These are phyloP conservation scores for Sinocyclocheilus grahami DNA, from an alignment of 2,113 vertebrate genomes.

Conservation along the genomic window DNA sequence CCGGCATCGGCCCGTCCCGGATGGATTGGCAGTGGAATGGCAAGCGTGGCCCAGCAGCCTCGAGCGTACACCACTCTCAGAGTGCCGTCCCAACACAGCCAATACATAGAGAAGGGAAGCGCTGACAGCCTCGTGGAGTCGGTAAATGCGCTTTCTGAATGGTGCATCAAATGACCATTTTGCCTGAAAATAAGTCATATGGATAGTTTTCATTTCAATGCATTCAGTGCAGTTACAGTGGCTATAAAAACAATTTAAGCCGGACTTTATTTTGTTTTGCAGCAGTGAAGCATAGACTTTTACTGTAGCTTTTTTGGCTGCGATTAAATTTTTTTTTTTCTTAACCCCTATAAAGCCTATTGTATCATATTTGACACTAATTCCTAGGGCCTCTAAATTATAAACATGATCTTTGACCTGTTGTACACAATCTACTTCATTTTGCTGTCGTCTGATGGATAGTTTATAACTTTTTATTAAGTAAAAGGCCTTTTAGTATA, in stretches of 20 bases:
- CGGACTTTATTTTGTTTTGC: background rate
- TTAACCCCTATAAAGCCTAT: background rate
- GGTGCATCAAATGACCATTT: background rate
- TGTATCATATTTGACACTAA: no score
- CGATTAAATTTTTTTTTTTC: no score
- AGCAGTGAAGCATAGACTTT: background rate
- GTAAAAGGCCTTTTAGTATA: no score
- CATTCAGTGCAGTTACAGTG: background rate
- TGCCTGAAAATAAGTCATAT: background rate
- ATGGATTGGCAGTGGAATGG: conserved; percentile 59
- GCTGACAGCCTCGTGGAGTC: conserved; percentile 91
- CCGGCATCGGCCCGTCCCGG: conserved; percentile 57
- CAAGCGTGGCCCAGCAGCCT: conserved; percentile 63
- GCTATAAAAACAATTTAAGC: background rate
- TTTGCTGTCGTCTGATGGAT: no score
- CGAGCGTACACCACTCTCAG: conserved; percentile 79
- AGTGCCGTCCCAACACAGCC: conserved; percentile 76
- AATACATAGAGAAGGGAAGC: conserved; percentile 80
- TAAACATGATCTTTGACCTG: no score
- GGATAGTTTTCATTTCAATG: background rate
- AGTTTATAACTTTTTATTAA: no score
- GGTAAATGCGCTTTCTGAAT: conserved; percentile 68
- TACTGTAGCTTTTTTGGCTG: no score
- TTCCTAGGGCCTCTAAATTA: no score
- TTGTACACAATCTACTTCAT: no score